Evolutionary conservation across 30 jellyfish, hydroid and myxozoan genomes (phyloP).

Genomic region (Aurelia aurita complex sp. Pacific): DNA sequence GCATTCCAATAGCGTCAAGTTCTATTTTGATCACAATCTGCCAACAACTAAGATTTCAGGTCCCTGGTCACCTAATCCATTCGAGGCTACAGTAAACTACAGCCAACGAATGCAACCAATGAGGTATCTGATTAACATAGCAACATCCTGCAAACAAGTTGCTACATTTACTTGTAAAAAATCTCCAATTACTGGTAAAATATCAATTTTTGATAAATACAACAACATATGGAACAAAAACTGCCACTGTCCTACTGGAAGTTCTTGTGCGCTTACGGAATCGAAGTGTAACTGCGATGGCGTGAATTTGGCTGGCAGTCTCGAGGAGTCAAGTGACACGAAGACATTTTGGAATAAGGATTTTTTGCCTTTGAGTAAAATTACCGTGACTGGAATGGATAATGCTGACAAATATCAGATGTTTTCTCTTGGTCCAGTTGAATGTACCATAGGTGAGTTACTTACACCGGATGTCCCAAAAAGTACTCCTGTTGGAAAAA

Average conservation of each 20-base stretch:
- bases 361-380: constrained; percentile 15
- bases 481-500: too few relatives aligned
- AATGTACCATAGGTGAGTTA: constrained; percentile 20
- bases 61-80: constrained; percentile 10
- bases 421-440: constrained; percentile 43
- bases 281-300: too few relatives aligned
- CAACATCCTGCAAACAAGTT: constrained; percentile 15
- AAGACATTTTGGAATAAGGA: neutral
- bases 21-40: neutral
- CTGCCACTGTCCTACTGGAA: constrained; percentile 1
- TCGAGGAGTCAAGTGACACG: neutral
- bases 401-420: neutral
- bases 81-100: constrained; percentile 6
- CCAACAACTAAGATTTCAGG: constrained; percentile 16
- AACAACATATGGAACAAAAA: neutral
- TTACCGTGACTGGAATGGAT: neutral
- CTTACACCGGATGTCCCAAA: too few relatives aligned
- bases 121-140: neutral
- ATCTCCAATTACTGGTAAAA: neutral
- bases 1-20: constrained; percentile 24
- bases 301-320: too few relatives aligned
- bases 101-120: neutral
- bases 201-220: neutral
- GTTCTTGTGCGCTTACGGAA: too few relatives aligned
- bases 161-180: neutral